These are phyloP conservation scores for Onychorhynchus coronatus DNA, from an alignment of 2,113 vertebrate species.

Conservation along the genomic window DNA sequence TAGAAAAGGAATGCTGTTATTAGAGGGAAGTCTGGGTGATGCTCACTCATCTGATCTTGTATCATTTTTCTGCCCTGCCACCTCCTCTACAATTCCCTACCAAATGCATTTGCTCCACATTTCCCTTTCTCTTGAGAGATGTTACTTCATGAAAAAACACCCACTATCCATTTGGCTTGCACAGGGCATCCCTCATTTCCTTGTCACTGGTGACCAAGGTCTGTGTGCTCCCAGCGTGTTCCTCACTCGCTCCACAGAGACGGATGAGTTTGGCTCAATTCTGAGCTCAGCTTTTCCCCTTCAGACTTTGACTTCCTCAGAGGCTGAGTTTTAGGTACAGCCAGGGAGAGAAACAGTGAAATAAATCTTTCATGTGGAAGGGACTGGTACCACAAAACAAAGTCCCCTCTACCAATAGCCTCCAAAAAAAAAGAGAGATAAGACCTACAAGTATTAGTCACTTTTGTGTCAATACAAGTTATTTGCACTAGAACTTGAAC, in stretches of 20 bases:
- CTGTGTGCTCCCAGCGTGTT: background rate
- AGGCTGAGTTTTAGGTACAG: background rate
- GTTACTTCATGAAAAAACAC: background rate
- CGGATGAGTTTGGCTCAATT: background rate
- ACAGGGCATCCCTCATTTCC: background rate
- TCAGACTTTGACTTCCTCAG: background rate
- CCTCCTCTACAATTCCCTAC: background rate
- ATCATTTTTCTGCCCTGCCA: slow-evolving; percentile 13
- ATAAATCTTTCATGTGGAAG: background rate
- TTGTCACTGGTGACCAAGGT: accelerated
- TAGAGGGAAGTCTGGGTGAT: background rate
- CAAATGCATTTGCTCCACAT: background rate
- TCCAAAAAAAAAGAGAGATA: background rate
- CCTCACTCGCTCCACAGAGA: background rate
- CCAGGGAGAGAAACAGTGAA: background rate
- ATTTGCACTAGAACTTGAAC: background rate
- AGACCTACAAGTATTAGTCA: background rate
- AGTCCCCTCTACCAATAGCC: background rate
- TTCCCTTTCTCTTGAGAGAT: background rate
- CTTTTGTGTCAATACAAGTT: background rate
- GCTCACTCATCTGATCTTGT: background rate
- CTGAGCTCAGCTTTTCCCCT: background rate
- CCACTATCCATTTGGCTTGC: background rate
- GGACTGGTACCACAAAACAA: background rate
- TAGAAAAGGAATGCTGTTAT: background rate